These are phyloP conservation scores for Notarius lentiginosus DNA, from an alignment of 2,113 vertebrate genomes.

Conservation along the genomic window DNA sequence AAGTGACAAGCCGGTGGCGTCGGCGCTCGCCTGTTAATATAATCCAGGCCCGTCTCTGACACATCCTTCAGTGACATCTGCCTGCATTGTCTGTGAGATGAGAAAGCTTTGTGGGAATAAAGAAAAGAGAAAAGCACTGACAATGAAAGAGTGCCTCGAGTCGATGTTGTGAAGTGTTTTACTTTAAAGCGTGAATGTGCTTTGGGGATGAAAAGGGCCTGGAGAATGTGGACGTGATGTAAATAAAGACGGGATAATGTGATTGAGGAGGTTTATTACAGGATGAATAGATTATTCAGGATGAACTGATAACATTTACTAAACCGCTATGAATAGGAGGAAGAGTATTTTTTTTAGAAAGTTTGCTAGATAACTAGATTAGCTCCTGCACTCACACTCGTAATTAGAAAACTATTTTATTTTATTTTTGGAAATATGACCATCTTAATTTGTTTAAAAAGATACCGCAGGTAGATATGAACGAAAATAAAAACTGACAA, in stretches of 20 bases:
- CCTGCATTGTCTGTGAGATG: slow-evolving; percentile 47
- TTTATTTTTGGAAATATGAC: too few relatives aligned
- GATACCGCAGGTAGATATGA: too few relatives aligned
- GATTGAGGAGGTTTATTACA: neutral
- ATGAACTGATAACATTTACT: neutral
- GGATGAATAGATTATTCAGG: neutral
- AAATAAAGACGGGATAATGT: neutral
- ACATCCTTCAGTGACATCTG: slow-evolving; percentile 50
- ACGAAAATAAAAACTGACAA: too few relatives aligned
- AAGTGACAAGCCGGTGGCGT: slow-evolving; percentile 56
- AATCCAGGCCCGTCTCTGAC: slow-evolving; percentile 52
- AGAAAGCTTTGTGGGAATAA: slow-evolving; percentile 41
- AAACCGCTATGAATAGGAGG: neutral
- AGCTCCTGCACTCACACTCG: too few relatives aligned
- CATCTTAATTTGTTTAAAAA: too few relatives aligned
- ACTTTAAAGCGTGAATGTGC: slow-evolving; percentile 6
- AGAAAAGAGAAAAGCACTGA: slow-evolving; percentile 29
- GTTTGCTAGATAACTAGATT: neutral
- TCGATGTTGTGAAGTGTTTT: slow-evolving; percentile 17
- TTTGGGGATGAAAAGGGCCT: neutral
- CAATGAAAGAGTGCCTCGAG: slow-evolving; percentile 8
- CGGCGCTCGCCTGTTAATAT: slow-evolving; percentile 53
- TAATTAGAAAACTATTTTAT: too few relatives aligned
- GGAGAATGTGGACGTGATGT: neutral
- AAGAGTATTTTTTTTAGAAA: neutral